phyloP scores from a whole-genome alignment of 2,888 invertebrate species.

The Encarsia formosa region DNA sequence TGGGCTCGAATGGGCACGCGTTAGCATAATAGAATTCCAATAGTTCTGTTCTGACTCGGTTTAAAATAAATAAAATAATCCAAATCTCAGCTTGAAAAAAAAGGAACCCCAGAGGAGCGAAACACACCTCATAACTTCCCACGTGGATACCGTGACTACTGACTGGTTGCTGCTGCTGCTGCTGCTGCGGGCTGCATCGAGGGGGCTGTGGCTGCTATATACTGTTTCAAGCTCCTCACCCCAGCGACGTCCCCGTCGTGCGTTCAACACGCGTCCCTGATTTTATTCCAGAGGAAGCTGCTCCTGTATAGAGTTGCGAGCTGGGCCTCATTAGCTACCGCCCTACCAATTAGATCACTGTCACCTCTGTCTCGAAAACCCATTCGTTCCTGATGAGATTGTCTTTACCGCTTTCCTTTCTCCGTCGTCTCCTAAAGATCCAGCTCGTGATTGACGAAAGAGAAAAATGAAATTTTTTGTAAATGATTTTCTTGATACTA shows the following conservation, averaged over 20 bases:
- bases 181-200: not conserved
- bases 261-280: not conserved
- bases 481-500: too few relatives aligned
- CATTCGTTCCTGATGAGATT: conserved; percentile 21
- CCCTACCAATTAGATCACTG: conserved; percentile 26
- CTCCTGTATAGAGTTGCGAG: conserved; percentile 23
- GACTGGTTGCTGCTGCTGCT: conserved; percentile 30
- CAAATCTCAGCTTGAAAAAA: too few relatives aligned
- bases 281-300: not conserved
- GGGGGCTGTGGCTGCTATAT: conserved; percentile 5
- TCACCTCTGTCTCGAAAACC: conserved; percentile 14
- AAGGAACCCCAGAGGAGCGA: not conserved
- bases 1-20: too few relatives aligned
- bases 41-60: too few relatives aligned
- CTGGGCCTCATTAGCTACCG: conserved; percentile 21
- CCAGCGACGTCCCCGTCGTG: not conserved
- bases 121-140: conserved; percentile 37
- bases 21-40: too few relatives aligned
- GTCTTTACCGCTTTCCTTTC: too few relatives aligned
- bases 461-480: too few relatives aligned
- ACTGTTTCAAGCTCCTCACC: too few relatives aligned
- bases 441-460: too few relatives aligned
- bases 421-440: too few relatives aligned
- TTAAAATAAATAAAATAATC: too few relatives aligned
- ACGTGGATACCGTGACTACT: conserved; percentile 50